Evolutionary conservation across 64 coral and sea anemone genomes (phyloP).

Genomic region (Catalaphyllia jardinei): DNA sequence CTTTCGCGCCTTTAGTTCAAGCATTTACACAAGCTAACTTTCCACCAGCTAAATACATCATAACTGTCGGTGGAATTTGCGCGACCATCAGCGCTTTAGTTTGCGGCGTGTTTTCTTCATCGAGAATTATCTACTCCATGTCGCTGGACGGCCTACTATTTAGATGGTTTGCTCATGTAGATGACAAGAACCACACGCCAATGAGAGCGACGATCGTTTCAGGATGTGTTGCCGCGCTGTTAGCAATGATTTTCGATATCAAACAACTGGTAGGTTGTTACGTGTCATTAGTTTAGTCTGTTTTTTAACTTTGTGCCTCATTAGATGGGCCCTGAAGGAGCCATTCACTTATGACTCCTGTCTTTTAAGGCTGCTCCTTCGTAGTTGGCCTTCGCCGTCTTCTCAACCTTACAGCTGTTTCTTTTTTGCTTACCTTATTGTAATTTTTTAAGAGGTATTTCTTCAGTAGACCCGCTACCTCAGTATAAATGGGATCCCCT

Average conservation of each 20-base stretch:
- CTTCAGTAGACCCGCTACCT: no score
- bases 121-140: conserved; percentile 55
- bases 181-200: conserved; percentile 31
- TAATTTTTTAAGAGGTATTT: no score
- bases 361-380: no score
- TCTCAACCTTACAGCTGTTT: no score
- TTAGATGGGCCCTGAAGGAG: no score
- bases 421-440: no score
- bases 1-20: conserved; percentile 32
- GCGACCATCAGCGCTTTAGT: conserved; percentile 39
- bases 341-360: no score
- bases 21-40: conserved; percentile 18
- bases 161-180: conserved; percentile 13
- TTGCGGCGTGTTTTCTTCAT: conserved; percentile 3
- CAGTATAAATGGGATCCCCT: no score
- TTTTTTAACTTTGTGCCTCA: no score
- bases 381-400: no score
- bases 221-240: not conserved
- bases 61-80: conserved; percentile 30
- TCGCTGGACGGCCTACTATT: conserved; percentile 28
- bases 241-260: conserved; percentile 38
- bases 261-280: conserved; percentile 13
- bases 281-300: no score
- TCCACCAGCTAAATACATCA: conserved; percentile 18
- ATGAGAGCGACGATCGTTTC: conserved; percentile 17